phyloP scores from a whole-genome alignment of 2,797 vertebrate genomes.

The Channallabes apus region DNA sequence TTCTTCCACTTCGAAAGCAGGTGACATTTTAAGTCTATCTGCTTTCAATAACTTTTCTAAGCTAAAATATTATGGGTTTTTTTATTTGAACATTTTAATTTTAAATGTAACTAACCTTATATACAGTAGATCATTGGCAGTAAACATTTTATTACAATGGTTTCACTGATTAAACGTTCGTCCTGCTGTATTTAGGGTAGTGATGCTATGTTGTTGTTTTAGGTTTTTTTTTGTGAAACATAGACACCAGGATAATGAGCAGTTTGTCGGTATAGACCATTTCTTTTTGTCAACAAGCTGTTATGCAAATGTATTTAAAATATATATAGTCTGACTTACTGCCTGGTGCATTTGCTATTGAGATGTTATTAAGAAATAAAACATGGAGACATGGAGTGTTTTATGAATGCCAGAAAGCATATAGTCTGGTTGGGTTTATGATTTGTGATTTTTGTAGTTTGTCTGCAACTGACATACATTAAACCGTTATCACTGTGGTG shows the following conservation, averaged over 20 bases:
- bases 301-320: neutral
- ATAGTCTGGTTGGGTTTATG: neutral
- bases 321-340: neutral
- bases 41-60: neutral
- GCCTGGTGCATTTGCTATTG: neutral
- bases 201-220: neutral
- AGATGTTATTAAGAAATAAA: neutral
- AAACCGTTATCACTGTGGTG: neutral
- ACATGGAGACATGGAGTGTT: neutral
- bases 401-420: neutral
- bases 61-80: neutral
- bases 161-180: neutral
- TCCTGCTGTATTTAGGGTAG: neutral
- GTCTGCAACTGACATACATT: neutral
- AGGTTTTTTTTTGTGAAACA: neutral
- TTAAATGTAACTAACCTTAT: neutral
- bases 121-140: too few relatives aligned
- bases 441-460: neutral
- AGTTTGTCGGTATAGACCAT: neutral
- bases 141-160: neutral
- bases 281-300: neutral
- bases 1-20: neutral
- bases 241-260: slow-evolving; percentile 3
- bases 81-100: too few relatives aligned
- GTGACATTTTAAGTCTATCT: neutral